phyloP scores from a whole-genome alignment of 2,797 vertebrate species.

The Pangasius djambal region DNA sequence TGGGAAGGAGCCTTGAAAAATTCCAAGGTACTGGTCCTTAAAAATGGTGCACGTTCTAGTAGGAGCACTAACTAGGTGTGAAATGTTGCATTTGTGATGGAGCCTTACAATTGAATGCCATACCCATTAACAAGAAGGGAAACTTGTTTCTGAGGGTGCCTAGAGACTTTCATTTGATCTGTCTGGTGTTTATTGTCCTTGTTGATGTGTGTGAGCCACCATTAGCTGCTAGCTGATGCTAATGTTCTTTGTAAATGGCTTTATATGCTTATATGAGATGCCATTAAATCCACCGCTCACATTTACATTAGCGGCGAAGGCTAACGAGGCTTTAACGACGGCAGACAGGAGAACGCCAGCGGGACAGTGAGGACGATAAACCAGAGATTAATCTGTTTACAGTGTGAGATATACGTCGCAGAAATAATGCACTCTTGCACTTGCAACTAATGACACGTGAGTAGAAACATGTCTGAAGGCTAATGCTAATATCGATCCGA shows the following conservation, averaged over 20 bases:
- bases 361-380: background rate
- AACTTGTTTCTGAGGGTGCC: background rate
- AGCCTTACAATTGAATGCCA: background rate
- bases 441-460: background rate
- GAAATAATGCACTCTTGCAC: background rate
- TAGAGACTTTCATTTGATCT: slow-evolving; percentile 7
- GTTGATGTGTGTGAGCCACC: slow-evolving; percentile 10
- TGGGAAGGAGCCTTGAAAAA: background rate
- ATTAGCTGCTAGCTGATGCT: slow-evolving; percentile 31
- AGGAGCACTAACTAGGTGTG: background rate
- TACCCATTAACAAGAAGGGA: background rate
- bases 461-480: background rate
- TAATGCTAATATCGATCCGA: background rate
- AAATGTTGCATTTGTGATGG: background rate
- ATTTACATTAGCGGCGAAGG: slow-evolving; percentile 23
- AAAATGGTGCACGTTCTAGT: background rate
- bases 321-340: slow-evolving; percentile 31
- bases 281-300: slow-evolving; percentile 26
- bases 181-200: slow-evolving; percentile 25
- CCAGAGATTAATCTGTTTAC: slow-evolving; percentile 20
- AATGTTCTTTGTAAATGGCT: slow-evolving; percentile 21
- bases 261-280: slow-evolving; percentile 4
- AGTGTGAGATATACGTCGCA: background rate
- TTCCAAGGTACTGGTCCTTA: background rate
- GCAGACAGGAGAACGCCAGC: background rate